Evolutionary conservation across 1,140 invertebrate genomes (phyloP).

Genomic region (Drosophila ironensis): DNA sequence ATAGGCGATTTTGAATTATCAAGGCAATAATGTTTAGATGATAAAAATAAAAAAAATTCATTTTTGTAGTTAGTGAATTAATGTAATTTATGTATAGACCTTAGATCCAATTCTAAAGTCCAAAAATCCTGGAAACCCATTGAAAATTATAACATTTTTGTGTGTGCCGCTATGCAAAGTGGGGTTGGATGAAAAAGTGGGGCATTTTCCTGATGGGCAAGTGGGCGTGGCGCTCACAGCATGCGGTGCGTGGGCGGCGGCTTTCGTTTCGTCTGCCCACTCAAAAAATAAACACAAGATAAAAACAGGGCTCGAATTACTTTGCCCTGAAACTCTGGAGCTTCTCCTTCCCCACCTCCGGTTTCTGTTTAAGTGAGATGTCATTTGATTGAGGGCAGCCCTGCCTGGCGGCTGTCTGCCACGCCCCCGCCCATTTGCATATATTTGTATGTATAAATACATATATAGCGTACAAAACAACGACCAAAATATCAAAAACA

Average conservation of each 20-base stretch:
- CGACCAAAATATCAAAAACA: too few species aligned
- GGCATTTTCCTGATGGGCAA: background rate
- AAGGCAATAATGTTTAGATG: too few species aligned
- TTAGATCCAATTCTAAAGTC: too few species aligned
- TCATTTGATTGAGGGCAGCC: conserved; percentile 8
- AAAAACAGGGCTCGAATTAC: too few species aligned
- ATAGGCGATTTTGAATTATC: too few species aligned
- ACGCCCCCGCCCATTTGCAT: background rate
- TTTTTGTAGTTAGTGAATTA: too few species aligned
- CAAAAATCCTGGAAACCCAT: too few species aligned
- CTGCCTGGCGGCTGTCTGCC: background rate
- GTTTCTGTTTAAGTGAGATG: conserved; percentile 1
- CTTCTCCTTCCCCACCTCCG: background rate
- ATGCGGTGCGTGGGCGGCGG: conserved; percentile 3
- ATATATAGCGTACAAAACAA: background rate
- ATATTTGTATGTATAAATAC: background rate
- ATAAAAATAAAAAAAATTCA: too few species aligned
- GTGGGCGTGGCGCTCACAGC: conserved; percentile 1
- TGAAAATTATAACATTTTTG: too few species aligned
- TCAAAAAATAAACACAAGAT: too few species aligned
- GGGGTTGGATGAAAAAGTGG: background rate
- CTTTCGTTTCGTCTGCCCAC: background rate
- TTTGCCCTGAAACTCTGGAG: too few species aligned
- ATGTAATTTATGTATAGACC: too few species aligned
- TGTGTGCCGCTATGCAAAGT: background rate